phyloP scores from a whole-genome alignment of 2,888 invertebrate species.

The Plutella xylostella region DNA sequence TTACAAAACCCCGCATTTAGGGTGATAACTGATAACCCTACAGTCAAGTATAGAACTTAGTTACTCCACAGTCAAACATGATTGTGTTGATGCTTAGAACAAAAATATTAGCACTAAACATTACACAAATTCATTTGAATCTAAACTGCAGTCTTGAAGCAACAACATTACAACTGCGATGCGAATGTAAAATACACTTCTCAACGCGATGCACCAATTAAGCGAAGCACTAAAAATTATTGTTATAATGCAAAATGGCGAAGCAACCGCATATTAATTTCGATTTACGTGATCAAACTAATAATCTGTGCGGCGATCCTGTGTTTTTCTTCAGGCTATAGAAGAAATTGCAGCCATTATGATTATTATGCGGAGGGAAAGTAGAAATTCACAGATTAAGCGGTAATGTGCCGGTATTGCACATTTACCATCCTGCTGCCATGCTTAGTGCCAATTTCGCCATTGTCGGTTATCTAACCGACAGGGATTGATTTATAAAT shows the following conservation, averaged over 20 bases:
- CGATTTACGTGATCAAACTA: background rate
- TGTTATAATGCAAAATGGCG: slow-evolving; percentile 1
- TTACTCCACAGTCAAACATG: too few species aligned
- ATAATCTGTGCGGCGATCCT: background rate
- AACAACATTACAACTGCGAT: background rate
- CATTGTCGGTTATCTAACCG: too few species aligned
- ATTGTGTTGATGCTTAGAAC: too few species aligned
- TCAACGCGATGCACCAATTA: slow-evolving; percentile 3
- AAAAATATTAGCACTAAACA: too few species aligned
- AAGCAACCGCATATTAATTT: background rate
- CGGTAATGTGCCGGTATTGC: background rate
- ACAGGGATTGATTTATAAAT: too few species aligned
- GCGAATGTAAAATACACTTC: background rate
- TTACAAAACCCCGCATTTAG: too few species aligned
- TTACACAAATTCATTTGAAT: too few species aligned
- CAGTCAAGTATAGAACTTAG: too few species aligned
- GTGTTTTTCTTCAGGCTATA: background rate
- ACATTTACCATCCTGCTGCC: slow-evolving; percentile 4
- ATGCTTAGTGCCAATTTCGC: too few species aligned
- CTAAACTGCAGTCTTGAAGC: background rate
- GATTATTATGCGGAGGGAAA: background rate
- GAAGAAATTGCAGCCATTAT: background rate
- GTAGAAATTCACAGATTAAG: slow-evolving; percentile 5
- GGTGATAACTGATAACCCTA: too few species aligned
- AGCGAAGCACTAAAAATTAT: background rate